phyloP scores from a whole-genome alignment of 2,888 invertebrate species.

The Agrochola circellaris region DNA sequence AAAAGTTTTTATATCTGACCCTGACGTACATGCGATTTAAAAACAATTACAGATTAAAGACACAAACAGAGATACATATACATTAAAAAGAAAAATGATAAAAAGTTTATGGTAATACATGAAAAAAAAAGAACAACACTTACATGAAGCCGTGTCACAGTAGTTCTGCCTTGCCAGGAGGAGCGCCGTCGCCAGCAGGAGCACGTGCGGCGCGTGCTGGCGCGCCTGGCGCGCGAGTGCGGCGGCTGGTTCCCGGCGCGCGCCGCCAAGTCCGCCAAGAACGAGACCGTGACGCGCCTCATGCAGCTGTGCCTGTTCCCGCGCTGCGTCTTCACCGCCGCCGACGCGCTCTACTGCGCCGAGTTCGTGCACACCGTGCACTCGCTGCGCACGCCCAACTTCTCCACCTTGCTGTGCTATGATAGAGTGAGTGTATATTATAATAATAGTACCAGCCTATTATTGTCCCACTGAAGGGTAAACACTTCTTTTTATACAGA shows the following conservation, averaged over 20 bases:
- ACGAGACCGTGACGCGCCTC: conserved; percentile 98
- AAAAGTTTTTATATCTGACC: neutral
- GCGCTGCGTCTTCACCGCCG: conserved; percentile 98
- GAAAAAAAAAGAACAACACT: neutral
- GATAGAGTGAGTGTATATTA: conserved; percentile 94
- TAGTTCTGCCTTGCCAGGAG: conserved; percentile 91
- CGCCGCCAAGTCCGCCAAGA: conserved; percentile 97
- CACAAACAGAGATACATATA: neutral
- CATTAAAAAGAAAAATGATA: neutral
- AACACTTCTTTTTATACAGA: neutral
- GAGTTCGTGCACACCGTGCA: conserved; percentile 99
- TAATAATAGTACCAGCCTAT: neutral
- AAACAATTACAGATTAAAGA: neutral
- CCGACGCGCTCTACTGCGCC: conserved; percentile 99
- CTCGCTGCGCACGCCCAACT: conserved; percentile 98
- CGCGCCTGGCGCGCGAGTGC: conserved; percentile 94
- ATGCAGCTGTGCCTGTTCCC: conserved; percentile 99
- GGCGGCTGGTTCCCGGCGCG: conserved; percentile 96
- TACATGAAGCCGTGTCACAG: neutral
- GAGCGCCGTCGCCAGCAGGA: conserved; percentile 98
- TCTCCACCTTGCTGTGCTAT: conserved; percentile 99
- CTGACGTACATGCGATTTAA: neutral
- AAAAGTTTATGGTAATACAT: neutral
- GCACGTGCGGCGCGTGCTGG: conserved; percentile 97
- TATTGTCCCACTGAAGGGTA: neutral